Evolutionary conservation across 2,113 vertebrate species (phyloP).

Genomic region (Donacobius atricapilla): DNA sequence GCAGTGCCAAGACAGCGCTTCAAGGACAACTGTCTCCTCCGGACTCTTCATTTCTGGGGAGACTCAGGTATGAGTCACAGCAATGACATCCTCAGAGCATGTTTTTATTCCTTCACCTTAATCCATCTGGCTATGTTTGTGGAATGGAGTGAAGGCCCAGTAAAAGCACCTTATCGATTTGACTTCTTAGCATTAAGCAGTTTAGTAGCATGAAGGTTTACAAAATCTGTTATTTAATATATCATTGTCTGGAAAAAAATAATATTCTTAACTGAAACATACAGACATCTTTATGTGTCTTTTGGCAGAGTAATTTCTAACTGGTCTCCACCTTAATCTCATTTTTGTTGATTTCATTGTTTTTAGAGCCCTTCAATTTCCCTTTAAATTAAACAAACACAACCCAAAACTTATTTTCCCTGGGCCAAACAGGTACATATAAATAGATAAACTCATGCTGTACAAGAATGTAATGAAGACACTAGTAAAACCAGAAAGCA

Average conservation of each 20-base stretch:
- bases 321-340: not conserved
- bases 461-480: not conserved
- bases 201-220: not conserved
- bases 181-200: not conserved
- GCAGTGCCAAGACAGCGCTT: not conserved
- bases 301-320: not conserved
- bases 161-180: not conserved
- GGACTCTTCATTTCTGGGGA: not conserved
- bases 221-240: not conserved
- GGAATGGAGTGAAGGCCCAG: not conserved
- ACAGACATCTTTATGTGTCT: not conserved
- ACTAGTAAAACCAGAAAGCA: not conserved
- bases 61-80: not conserved
- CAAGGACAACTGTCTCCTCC: not conserved
- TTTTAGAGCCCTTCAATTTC: not conserved
- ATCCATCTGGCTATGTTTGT: not conserved
- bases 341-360: not conserved
- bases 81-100: not conserved
- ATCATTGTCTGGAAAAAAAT: not conserved
- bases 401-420: not conserved
- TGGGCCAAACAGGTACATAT: not conserved
- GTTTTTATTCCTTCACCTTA: not conserved
- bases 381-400: not conserved
- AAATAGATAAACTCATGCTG: not conserved
- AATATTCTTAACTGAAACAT: not conserved